Evolutionary conservation across 2,888 invertebrate species (phyloP).

Genomic region (Oligia latruncula): DNA sequence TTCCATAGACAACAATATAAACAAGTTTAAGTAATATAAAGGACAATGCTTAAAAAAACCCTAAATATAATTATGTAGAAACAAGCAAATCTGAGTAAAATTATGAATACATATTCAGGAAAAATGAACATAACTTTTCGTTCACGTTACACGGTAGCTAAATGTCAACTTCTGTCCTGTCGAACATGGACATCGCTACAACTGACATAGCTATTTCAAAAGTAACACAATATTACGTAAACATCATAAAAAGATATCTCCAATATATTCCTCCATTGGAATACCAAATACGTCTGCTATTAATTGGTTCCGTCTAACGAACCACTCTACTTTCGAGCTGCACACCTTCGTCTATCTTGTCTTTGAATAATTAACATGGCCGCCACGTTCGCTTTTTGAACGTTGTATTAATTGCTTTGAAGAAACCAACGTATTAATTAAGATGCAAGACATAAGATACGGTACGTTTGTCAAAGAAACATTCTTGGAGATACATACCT

Average conservation of each 20-base stretch:
- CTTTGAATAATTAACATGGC: slow-evolving; percentile 51
- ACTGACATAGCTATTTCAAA: neutral
- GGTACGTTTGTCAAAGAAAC: slow-evolving; percentile 1
- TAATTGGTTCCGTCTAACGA: slow-evolving; percentile 45
- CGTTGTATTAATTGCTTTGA: slow-evolving; percentile 44
- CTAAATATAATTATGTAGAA: neutral
- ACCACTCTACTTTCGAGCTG: slow-evolving; percentile 27
- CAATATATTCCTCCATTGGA: slow-evolving; percentile 14
- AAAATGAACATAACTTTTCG: no score
- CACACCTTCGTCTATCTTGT: slow-evolving; percentile 31
- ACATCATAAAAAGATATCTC: slow-evolving; percentile 3
- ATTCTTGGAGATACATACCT: neutral
- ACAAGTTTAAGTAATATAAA: no score
- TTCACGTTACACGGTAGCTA: neutral
- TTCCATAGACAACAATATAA: neutral
- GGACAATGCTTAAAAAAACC: neutral
- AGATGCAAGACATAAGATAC: slow-evolving; percentile 6
- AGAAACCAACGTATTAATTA: neutral
- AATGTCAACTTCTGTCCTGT: neutral
- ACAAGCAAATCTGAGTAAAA: neutral
- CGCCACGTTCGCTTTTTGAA: slow-evolving; percentile 42
- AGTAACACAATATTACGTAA: neutral
- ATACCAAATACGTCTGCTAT: slow-evolving; percentile 16
- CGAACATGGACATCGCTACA: neutral
- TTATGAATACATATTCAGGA: neutral